Evolutionary conservation across 1,140 invertebrate species (phyloP).

Genomic region (Ooceraea biroi): DNA sequence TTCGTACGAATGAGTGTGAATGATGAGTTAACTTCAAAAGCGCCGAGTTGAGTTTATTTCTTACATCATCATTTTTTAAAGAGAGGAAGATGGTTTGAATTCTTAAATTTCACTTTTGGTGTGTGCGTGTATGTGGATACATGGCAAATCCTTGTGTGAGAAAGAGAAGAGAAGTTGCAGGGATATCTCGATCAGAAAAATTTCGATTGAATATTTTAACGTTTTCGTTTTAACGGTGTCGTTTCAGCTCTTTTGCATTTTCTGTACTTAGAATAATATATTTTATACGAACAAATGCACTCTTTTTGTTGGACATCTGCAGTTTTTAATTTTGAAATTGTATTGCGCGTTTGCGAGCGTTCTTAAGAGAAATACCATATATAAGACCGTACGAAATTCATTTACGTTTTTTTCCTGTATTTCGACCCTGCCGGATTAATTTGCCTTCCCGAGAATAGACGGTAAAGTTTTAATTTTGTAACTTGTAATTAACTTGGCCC

Average conservation of each 20-base stretch:
- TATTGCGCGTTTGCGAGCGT: not conserved
- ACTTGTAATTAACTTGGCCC: slow-evolving; percentile 59
- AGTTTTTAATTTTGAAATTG: slow-evolving; percentile 50
- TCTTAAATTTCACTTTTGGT: slow-evolving; percentile 20
- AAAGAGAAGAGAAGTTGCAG: too few relatives aligned
- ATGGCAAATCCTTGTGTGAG: too few relatives aligned
- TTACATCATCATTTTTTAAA: not conserved
- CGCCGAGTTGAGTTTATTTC: slow-evolving; percentile 28
- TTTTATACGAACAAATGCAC: not conserved
- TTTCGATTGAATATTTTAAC: slow-evolving; percentile 33
- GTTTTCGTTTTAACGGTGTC: not conserved
- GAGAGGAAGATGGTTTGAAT: slow-evolving; percentile 45
- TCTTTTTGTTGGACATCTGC: too few relatives aligned
- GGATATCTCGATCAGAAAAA: too few relatives aligned
- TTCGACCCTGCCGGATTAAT: slow-evolving; percentile 37
- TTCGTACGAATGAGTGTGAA: slow-evolving; percentile 35
- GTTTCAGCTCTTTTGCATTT: not conserved
- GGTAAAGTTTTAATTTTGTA: slow-evolving; percentile 57
- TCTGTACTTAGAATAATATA: not conserved
- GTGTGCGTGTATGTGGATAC: too few relatives aligned
- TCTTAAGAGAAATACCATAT: slow-evolving; percentile 20
- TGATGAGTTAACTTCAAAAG: slow-evolving; percentile 32
- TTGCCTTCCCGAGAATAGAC: slow-evolving; percentile 23
- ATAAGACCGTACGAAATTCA: too few relatives aligned
- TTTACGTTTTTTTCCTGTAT: slow-evolving; percentile 34